Evolutionary conservation across 2,888 invertebrate genomes (phyloP), one percentile per base, ranked within the genome.

Genomic region (Chaetoderma sp.): DNA sequence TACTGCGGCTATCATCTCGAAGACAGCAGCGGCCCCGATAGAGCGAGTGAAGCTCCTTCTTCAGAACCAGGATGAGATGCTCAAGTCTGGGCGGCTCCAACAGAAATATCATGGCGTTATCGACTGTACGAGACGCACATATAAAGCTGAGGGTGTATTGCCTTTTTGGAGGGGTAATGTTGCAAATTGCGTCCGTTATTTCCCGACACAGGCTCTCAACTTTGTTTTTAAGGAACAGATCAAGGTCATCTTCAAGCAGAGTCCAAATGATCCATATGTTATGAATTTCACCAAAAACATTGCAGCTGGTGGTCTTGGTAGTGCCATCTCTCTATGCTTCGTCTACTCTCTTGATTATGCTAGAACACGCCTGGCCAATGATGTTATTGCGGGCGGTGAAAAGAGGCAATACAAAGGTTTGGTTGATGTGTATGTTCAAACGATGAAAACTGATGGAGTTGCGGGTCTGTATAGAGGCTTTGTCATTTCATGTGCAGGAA

Each of bases 101-200:
- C 89, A 95, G 83, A 93, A 93, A 79, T 99, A 99, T 90, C 97
- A 96, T 90, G 93, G 95, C 83, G 86, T 89, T 59, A 80, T 88
- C 18, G 89, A 89, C 77, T 89, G 88, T 78, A 84, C 84, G 0
- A 61, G 68, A 23, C 74, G 82, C 50, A 86, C 85, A 25, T 81
- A 82, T 67, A 74, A 63, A 61, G 76, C 66, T 56, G 86, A 86
- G 73, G 86, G 86, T 67, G 5, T 79, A 4, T 55, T 77, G 10
- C 93, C 95, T 56, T 92, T 93, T 83, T 97, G 96, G 96, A 91
- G 96, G 85, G 96, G 96, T 79, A 97, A 97, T 88, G 84, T 94
- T 68, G 96, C 96, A 74, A 97, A 97, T 86, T 96, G 96, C 65
- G 92, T 97, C 86, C 90, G 96, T 65, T 88, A 87, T 71, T 87